A percentile compares a stretch with the other conserved stretches of the same genome.
phyloP scores from a whole-genome alignment of 2,113 vertebrate species.

The Setophaga kirtlandii region DNA sequence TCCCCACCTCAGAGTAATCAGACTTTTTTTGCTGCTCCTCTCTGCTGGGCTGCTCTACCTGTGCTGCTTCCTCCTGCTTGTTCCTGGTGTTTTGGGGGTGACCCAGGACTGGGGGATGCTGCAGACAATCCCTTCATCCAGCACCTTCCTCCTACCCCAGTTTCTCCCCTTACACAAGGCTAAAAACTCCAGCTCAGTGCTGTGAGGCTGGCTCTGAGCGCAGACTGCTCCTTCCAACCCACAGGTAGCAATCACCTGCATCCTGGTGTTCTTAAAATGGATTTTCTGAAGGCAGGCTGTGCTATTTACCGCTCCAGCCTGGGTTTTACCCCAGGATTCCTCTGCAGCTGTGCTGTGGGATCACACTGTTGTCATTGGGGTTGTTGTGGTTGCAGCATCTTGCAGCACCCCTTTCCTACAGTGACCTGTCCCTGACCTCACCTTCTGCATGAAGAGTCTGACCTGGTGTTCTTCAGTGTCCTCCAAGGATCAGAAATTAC shows the following conservation, averaged over 20 bases:
- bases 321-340: neutral
- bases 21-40: neutral
- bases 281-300: neutral
- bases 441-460: rapidly evolving
- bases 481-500: neutral
- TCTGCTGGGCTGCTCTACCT: neutral
- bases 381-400: neutral
- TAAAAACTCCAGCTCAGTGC: neutral
- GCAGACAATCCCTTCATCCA: neutral
- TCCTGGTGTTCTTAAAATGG: neutral
- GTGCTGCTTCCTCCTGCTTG: neutral
- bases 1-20: neutral
- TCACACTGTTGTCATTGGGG: rapidly evolving
- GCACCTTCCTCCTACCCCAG: rapidly evolving
- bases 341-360: neutral
- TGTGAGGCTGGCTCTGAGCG: rapidly evolving
- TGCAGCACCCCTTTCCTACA: rapidly evolving
- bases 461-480: neutral
- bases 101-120: rapidly evolving
- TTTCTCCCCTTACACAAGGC: neutral
- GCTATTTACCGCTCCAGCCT: neutral
- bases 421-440: neutral
- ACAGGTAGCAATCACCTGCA: neutral
- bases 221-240: neutral
- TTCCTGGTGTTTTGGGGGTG: neutral